A percentile compares a stretch with the other conserved stretches of the same genome.
These are phyloP conservation scores for Sminthurinus signatus DNA, from an alignment of 1,140 invertebrate species.

Conservation along the genomic window DNA sequence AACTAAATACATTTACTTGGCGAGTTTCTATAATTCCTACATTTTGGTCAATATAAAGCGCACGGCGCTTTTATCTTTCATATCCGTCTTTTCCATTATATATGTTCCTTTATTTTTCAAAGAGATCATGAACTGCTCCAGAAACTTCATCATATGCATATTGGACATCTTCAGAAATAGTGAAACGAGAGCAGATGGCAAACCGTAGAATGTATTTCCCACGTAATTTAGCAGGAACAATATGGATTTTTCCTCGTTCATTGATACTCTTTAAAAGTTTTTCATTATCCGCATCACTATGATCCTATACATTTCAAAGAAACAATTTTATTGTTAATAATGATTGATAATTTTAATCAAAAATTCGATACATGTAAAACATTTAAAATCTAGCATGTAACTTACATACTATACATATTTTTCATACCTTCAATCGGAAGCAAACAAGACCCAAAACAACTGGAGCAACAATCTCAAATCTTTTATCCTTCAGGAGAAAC, in stretches of 20 bases:
- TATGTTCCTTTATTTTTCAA: constrained; percentile 40
- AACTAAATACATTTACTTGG: too few relatives aligned
- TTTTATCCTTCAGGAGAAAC: constrained; percentile 57
- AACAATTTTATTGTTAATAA: not conserved
- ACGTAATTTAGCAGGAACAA: constrained; percentile 84
- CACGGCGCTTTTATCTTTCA: too few relatives aligned
- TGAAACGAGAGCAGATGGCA: constrained; percentile 81
- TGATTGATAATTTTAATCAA: too few relatives aligned
- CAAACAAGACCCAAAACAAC: constrained; percentile 87
- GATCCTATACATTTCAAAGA: constrained; percentile 52
- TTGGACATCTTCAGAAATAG: constrained; percentile 72
- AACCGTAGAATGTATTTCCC: constrained; percentile 81
- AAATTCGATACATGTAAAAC: not conserved
- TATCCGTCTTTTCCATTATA: too few relatives aligned
- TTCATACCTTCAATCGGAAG: constrained; percentile 74
- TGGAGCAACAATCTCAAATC: constrained; percentile 82
- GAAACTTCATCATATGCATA: constrained; percentile 81
- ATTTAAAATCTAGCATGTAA: too few relatives aligned
- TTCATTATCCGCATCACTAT: constrained; percentile 72
- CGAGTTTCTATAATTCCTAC: too few relatives aligned
- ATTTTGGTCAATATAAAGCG: too few relatives aligned
- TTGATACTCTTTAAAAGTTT: constrained; percentile 78
- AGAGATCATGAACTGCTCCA: constrained; percentile 59
- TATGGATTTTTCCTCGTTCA: constrained; percentile 82
- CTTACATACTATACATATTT: too few relatives aligned